phyloP scores from a whole-genome alignment of 2,888 invertebrate species.

The Xanthia icteritia region DNA sequence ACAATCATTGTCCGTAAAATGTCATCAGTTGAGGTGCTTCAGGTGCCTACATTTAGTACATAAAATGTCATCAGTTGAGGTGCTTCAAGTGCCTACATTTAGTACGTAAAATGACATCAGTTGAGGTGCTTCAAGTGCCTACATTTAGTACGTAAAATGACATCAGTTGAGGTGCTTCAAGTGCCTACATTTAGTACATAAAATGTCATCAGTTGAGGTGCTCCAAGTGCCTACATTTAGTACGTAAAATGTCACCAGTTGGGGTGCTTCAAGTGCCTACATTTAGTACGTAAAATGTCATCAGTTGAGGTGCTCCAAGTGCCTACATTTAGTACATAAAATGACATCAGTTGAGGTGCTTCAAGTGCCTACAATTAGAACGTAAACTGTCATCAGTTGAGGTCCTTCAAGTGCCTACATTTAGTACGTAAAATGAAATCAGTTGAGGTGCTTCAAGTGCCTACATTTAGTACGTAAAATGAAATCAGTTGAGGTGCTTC shows the following conservation, averaged over 20 bases:
- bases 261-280: too few species aligned
- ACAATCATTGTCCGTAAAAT: conserved; percentile 50
- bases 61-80: too few species aligned
- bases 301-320: too few species aligned
- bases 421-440: conserved; percentile 29
- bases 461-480: too few species aligned
- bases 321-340: conserved; percentile 18
- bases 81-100: conserved; percentile 3
- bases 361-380: too few species aligned
- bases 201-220: too few species aligned
- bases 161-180: too few species aligned
- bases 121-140: too few species aligned
- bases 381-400: conserved; percentile 25
- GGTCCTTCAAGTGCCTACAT: too few species aligned
- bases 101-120: conserved; percentile 22
- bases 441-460: conserved; percentile 23
- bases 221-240: conserved; percentile 6
- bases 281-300: conserved; percentile 15
- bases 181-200: conserved; percentile 7
- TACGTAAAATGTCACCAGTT: too few species aligned
- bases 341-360: conserved; percentile 24
- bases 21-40: conserved; percentile 19
- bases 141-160: conserved; percentile 12
- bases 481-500: conserved; percentile 19
- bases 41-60: conserved; percentile 10